Evolutionary conservation across 2,888 invertebrate species (phyloP), one percentile per base, ranked within the genome.

Genomic region (Colostygia pectinataria): DNA sequence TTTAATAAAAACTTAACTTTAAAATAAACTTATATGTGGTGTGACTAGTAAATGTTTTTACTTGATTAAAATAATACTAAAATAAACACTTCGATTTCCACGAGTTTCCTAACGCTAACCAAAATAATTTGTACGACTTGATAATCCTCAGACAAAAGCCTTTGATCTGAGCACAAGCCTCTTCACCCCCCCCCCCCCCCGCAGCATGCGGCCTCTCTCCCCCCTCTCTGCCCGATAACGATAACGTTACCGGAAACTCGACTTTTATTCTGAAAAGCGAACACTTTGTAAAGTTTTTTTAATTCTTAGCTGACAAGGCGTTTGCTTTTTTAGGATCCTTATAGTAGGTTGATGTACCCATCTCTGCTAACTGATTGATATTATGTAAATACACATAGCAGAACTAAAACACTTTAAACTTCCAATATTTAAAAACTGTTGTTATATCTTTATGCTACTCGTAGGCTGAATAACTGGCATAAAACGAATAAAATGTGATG

Each of bases 111-210:
- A 53, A 39, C 46, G 49, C 47, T 57, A 31, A 53, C 59, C 55
- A 47, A 66, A 68, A 69, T 69, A 64, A 74, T 74, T 71, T 66
- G 71, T 68, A 70, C 61, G 69, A 71, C 70, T 76, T 76, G 76
- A 72, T 80, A 79, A 80, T 79, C 75, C 68, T 65, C 69, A 73
- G 65, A 80, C 77, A 77, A 79, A 80, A 78, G 76, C 79, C 74
- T 81, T 80, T 78, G 78, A 79, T 78, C 79, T 71, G 66, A 72
- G 65, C 65, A 65, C 74, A 71, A 77, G 72, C 71, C 74, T 9
- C 31, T 29, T 12, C 32, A 9, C 5, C 40, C 32, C 20, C 25
- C 25, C 29, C 18, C 9, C 3, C 3, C n/a, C 18, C 15, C 32
- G 2, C 14, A 10, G 25, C 28, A 20, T 14, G 7, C 7, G 1